phyloP scores from a whole-genome alignment of 1,140 invertebrate genomes.

The Leptopilina boulardi region DNA sequence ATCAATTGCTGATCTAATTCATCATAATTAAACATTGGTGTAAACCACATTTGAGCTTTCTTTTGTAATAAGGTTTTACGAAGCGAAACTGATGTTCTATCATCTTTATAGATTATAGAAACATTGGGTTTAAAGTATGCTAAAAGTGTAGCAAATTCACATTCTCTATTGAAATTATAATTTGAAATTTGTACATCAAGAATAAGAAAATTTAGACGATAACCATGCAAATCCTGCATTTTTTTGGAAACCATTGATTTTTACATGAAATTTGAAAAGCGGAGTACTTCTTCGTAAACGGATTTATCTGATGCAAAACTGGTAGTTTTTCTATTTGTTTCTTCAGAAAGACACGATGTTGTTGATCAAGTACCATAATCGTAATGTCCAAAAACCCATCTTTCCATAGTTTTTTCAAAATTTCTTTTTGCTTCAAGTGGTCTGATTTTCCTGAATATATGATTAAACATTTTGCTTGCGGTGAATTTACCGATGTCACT shows the following conservation, averaged over 20 bases:
- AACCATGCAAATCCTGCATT: background rate
- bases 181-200: background rate
- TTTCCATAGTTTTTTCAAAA: background rate
- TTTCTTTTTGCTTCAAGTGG: background rate
- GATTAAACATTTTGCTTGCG: background rate
- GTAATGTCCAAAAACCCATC: background rate
- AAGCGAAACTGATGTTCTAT: no score
- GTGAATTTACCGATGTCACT: background rate
- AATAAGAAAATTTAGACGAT: background rate
- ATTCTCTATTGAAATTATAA: background rate
- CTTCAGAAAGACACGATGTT: background rate
- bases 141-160: background rate
- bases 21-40: background rate
- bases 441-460: background rate
- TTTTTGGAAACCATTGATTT: background rate
- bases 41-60: background rate
- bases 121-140: no score
- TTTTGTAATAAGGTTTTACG: no score
- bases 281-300: background rate
- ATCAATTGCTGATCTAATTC: background rate
- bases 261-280: background rate
- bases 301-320: background rate
- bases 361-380: background rate
- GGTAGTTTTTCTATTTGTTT: background rate
- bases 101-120: no score